Evolutionary conservation across 2,888 invertebrate genomes (phyloP).

Genomic region (Mythimna loreyi): DNA sequence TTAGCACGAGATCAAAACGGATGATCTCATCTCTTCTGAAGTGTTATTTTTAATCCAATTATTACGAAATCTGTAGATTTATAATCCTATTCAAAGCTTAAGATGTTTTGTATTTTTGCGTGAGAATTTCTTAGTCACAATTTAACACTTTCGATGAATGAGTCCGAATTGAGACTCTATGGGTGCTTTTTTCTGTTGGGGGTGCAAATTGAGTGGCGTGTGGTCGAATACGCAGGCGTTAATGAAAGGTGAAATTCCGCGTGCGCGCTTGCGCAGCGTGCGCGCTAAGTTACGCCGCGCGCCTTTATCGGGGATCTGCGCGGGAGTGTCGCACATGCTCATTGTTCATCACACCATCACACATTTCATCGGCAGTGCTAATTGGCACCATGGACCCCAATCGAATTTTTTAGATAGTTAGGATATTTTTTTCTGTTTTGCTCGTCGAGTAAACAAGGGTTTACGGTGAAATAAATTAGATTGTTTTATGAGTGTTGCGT

Average conservation of each 20-base stretch:
- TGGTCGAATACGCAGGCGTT: conserved; percentile 58
- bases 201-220: conserved; percentile 53
- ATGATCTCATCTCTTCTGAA: conserved; percentile 28
- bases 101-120: conserved; percentile 41
- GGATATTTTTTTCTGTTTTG: conserved; percentile 50
- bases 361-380: conserved; percentile 76
- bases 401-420: conserved; percentile 64
- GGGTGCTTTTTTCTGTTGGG: conserved; percentile 11
- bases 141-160: conserved; percentile 53
- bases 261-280: conserved; percentile 47
- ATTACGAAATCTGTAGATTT: conserved; percentile 46
- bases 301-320: conserved; percentile 67
- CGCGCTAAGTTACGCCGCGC: conserved; percentile 65
- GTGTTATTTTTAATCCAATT: conserved; percentile 41
- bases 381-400: conserved; percentile 71
- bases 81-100: conserved; percentile 44
- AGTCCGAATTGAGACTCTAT: conserved; percentile 19
- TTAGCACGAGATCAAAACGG: conserved; percentile 51
- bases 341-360: conserved; percentile 75
- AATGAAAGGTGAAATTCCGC: conserved; percentile 59
- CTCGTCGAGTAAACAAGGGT: conserved; percentile 40
- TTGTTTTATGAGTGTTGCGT: conserved; percentile 31
- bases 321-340: conserved; percentile 63
- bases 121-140: conserved; percentile 30
- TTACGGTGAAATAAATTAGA: conserved; percentile 37